Conservation (phyloP, 1,140 invertebrate species). For the Bombyx mori region ASM3026992v2 NC_085107.1:14883501-14884000, state of each 20-base stretch:
- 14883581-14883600: conserved; percentile 49
- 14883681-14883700: conserved; percentile 23
- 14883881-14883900: conserved; percentile 26
- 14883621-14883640: conserved; percentile 14
- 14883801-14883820: conserved; percentile 46
- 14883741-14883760: conserved; percentile 48
- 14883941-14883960: conserved; percentile 46
- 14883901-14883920: conserved; percentile 10
- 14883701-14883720: conserved; percentile 17
- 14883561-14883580: conserved; percentile 58
- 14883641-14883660: conserved; percentile 12
- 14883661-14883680: conserved; percentile 17
- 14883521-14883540: conserved; percentile 61
- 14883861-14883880: conserved; percentile 31
- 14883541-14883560: conserved; percentile 52
- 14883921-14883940: conserved; percentile 13
- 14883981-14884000: conserved; percentile 33
- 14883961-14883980: conserved; percentile 56
- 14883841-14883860: conserved; percentile 46
- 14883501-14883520: conserved; percentile 59
- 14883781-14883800: conserved; percentile 46
- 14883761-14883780: conserved; percentile 37
- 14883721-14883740: conserved; percentile 19
- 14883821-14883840: conserved; percentile 21
- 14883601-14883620: conserved; percentile 33